These are phyloP conservation scores for Lycia hirtaria DNA, from an alignment of 2,888 invertebrate genomes.

Conservation along the genomic window DNA sequence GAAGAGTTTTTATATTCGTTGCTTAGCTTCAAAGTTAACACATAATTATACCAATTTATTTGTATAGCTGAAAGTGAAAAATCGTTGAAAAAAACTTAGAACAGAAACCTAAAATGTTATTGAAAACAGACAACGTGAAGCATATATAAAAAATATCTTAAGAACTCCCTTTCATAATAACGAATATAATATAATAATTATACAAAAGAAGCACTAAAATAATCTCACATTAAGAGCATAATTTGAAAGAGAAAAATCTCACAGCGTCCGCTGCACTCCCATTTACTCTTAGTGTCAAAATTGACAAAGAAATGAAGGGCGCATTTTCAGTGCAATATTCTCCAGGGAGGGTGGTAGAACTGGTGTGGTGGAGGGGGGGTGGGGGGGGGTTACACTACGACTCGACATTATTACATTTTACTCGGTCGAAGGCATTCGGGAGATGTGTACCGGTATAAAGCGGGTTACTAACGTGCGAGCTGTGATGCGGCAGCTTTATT, in stretches of 20 bases:
- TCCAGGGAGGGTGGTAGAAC: conserved; percentile 1
- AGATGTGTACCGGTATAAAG: conserved; percentile 37
- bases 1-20: too few relatives aligned
- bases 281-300: conserved; percentile 44
- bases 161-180: too few relatives aligned
- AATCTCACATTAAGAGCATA: not conserved
- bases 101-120: too few relatives aligned
- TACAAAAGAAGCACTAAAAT: not conserved
- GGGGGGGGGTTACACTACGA: conserved; percentile 33
- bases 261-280: conserved; percentile 36
- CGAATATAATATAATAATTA: too few relatives aligned
- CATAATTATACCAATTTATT: too few relatives aligned
- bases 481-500: not conserved
- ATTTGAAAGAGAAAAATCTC: conserved; percentile 13
- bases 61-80: too few relatives aligned
- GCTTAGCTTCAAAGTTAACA: too few relatives aligned
- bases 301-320: conserved; percentile 46
- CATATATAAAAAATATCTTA: too few relatives aligned
- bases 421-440: conserved; percentile 39
- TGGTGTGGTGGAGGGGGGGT: too few relatives aligned
- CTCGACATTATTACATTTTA: conserved; percentile 45
- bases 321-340: conserved; percentile 47
- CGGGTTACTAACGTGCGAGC: not conserved
- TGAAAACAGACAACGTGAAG: too few relatives aligned
- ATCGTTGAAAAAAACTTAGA: too few relatives aligned